Evolutionary conservation across 2,888 invertebrate genomes (phyloP), one percentile per base, ranked within the genome.

Genomic region (Epistrophella euchroma): DNA sequence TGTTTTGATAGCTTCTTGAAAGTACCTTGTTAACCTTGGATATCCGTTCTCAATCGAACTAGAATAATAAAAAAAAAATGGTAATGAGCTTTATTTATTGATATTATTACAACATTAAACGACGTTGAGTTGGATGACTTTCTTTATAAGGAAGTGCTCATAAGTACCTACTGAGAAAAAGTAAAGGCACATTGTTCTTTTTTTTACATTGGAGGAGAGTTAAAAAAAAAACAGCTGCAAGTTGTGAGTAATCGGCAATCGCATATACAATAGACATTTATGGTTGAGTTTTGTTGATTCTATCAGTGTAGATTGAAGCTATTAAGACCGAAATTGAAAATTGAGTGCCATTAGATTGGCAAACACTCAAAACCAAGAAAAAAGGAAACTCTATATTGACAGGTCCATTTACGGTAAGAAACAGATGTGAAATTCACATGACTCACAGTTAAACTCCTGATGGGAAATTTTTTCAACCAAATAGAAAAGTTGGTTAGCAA

Each of bases 31-130:
- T 64, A 43, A 52, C 68, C 68, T 56, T 75, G 22, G n/a, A 35
- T 75, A 75, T 56, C 64, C 55, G 64, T 66, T 75, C 75, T 22
- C 19, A 32, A 64, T 74, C 25, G 43, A 28, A 25, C 19, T 28
- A 45, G 1, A 13, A 37, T 11, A 15, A 35, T 10, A 15, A 40
- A 0, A 40, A 40, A 40, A 40, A 40, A 37, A 13, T 43, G 50
- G 50, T 68, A 68, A 68, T 68, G 35, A 2, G 37, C 25, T 35
- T 37, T 11, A 66, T 32, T 60, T 47, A 47, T 66, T 47, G 64
- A 64, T 45, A 40, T n/a, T 10, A 22, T 40, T 40, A 43, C 25
- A 64, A 45, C 22, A 37, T 45, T 0, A 25, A 60, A 22, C 13
- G 32, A 22, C 13, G 32, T 17, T 56, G 2, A 11, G 35, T 40